Conservation (phyloP, 2,888 invertebrate genomes). For the Agriotes lineatus region DNA sequence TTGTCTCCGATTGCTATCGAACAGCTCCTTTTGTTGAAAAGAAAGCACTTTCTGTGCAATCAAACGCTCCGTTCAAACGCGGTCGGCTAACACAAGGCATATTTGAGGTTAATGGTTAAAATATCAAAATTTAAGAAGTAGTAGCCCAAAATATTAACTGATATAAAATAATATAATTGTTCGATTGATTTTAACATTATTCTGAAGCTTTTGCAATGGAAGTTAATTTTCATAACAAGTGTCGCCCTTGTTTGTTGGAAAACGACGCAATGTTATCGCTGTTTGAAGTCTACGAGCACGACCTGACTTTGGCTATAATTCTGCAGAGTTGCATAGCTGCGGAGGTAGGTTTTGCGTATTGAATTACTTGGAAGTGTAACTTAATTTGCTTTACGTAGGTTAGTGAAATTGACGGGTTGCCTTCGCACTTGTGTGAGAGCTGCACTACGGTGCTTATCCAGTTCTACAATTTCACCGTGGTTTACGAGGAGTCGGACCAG, state of each 20-base stretch:
- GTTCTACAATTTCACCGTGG: constrained; percentile 48
- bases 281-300: constrained; percentile 45
- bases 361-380: too few species aligned
- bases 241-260: constrained; percentile 45
- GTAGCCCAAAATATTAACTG: too few species aligned
- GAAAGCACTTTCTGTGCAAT: too few species aligned
- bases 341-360: constrained; percentile 39
- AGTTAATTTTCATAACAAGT: constrained; percentile 38
- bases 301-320: constrained; percentile 45
- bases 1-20: too few species aligned
- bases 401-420: constrained; percentile 38
- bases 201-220: too few species aligned
- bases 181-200: too few species aligned
- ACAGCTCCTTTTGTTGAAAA: too few species aligned
- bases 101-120: too few species aligned
- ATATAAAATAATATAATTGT: too few species aligned
- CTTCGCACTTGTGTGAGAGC: constrained; percentile 41
- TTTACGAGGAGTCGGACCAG: constrained; percentile 43
- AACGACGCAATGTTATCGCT: constrained; percentile 38
- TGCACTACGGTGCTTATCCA: constrained; percentile 44
- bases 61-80: too few species aligned
- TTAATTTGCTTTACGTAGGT: constrained; percentile 34
- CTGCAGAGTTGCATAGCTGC: constrained; percentile 41
- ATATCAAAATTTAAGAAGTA: too few species aligned
- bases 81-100: too few species aligned